Percentiles rank a stretch among this genome's conserved stretches.
Evolutionary conservation across 2,797 vertebrate species (phyloP).

Genomic region (Labroides dimidiatus): DNA sequence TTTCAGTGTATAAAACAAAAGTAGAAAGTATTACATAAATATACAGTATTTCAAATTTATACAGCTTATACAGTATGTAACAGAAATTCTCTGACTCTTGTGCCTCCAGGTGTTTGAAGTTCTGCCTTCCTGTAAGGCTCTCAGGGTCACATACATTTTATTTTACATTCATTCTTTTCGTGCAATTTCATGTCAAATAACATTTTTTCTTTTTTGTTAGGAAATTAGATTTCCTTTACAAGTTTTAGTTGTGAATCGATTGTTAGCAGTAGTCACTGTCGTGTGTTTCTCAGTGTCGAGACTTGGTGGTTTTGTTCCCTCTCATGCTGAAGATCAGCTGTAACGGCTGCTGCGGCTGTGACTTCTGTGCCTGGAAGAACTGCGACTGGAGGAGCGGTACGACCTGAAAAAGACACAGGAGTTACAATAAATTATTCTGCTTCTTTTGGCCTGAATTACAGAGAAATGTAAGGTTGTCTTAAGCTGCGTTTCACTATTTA

Average conservation of each 20-base stretch:
- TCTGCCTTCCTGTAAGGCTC: slow-evolving; percentile 6
- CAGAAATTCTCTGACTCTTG: neutral
- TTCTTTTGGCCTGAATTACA: neutral
- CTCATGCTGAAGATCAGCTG: slow-evolving; percentile 73
- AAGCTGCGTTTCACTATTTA: too few relatives aligned
- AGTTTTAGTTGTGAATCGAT: slow-evolving; percentile 27
- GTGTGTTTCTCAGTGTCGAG: slow-evolving; percentile 24
- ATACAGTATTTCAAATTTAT: slow-evolving; percentile 55
- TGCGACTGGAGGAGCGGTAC: slow-evolving; percentile 91
- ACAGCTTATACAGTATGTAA: slow-evolving; percentile 37
- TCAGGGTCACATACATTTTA: neutral
- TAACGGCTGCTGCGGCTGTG: slow-evolving; percentile 93
- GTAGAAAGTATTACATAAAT: slow-evolving; percentile 61
- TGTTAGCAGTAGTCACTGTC: neutral
- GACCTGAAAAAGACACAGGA: slow-evolving; percentile 78
- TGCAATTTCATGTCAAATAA: too few relatives aligned
- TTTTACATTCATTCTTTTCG: too few relatives aligned
- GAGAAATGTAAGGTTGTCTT: neutral
- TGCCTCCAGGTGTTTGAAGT: neutral
- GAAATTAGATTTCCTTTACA: neutral
- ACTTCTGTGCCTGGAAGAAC: slow-evolving; percentile 90
- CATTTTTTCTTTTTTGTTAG: too few relatives aligned
- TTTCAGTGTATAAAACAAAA: slow-evolving; percentile 57
- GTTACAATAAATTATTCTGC: neutral
- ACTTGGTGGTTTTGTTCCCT: slow-evolving; percentile 38